These are phyloP conservation scores for Microchirus variegatus DNA, from an alignment of 2,797 vertebrate species.

Conservation along the genomic window DNA sequence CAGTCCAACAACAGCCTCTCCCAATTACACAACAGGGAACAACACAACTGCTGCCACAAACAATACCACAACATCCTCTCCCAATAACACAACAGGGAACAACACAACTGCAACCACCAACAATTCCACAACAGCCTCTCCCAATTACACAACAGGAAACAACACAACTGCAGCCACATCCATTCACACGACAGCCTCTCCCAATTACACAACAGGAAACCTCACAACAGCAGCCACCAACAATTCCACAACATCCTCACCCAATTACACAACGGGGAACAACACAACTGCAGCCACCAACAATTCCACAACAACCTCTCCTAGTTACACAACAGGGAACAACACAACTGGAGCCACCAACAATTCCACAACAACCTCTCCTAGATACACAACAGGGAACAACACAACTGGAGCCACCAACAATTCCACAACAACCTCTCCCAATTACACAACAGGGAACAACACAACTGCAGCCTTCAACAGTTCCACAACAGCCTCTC, in stretches of 20 bases:
- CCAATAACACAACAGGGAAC: neutral
- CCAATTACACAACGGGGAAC: neutral
- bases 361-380: neutral
- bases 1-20: neutral
- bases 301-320: neutral
- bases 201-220: neutral
- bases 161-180: neutral
- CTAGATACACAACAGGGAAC: neutral
- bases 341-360: neutral
- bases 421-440: too few species aligned
- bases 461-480: neutral
- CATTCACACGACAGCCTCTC: neutral
- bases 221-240: neutral
- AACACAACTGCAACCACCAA: neutral
- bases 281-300: neutral
- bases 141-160: neutral
- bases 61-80: neutral
- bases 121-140: neutral
- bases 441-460: neutral
- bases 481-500: neutral
- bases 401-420: slow-evolving; percentile 4
- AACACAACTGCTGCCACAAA: neutral
- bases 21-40: slow-evolving; percentile 2
- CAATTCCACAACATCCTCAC: neutral
- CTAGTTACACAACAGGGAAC: neutral